Evolutionary conservation across 2,888 invertebrate species (phyloP).

Genomic region (Apoderus coryli): DNA sequence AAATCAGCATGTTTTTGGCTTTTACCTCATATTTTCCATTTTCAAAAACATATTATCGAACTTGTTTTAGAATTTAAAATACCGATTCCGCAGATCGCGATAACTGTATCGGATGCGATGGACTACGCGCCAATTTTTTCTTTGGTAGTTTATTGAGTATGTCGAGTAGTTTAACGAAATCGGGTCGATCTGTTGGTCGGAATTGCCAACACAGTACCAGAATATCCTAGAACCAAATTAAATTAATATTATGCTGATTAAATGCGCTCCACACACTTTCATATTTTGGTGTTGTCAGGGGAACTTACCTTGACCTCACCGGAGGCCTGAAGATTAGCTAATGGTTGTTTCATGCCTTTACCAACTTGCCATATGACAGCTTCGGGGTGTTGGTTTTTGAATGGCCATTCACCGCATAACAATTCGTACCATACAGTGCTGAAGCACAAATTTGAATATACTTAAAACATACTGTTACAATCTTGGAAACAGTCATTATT

Average conservation of each 20-base stretch:
- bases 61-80: no score
- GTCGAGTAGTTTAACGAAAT: conserved; percentile 74
- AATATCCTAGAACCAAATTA: conserved; percentile 56
- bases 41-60: no score
- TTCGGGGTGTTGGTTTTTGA: conserved; percentile 85
- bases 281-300: background rate
- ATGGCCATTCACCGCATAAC: conserved; percentile 91
- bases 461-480: background rate
- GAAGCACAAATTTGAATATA: conserved; percentile 16
- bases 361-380: conserved; percentile 97
- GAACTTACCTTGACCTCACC: conserved; percentile 80
- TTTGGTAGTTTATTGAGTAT: conserved; percentile 86
- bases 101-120: conserved; percentile 94
- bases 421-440: conserved; percentile 99
- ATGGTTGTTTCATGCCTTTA: conserved; percentile 87
- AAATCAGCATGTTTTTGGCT: no score
- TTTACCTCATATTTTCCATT: conserved; percentile 9
- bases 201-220: conserved; percentile 95
- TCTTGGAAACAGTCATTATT: conserved; percentile 3
- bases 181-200: conserved; percentile 70
- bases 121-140: conserved; percentile 89
- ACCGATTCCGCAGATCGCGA: conserved; percentile 94
- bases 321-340: conserved; percentile 87
- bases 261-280: background rate
- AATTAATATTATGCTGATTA: background rate